phyloP scores from a whole-genome alignment of 2,888 invertebrate species.

The Bhutanitis thaidina region DNA sequence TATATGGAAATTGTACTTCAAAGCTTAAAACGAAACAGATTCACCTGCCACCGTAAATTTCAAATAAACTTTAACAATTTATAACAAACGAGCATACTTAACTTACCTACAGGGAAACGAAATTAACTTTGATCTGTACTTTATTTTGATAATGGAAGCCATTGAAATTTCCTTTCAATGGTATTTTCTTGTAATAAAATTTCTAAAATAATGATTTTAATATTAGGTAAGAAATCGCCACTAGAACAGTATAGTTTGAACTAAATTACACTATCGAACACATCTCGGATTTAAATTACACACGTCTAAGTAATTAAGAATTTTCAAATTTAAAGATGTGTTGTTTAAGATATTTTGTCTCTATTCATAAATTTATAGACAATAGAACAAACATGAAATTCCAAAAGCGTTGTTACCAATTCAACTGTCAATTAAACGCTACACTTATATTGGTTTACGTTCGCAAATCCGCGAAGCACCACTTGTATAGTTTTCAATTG shows the following conservation, averaged over 20 bases:
- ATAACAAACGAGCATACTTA: slow-evolving; percentile 53
- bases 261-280: too few species aligned
- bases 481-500: slow-evolving; percentile 15
- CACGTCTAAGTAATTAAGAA: too few species aligned
- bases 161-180: neutral
- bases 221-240: neutral
- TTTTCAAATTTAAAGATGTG: too few species aligned
- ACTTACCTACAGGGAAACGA: slow-evolving; percentile 32
- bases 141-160: neutral
- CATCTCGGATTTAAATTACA: too few species aligned
- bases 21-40: slow-evolving; percentile 26
- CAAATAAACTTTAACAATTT: slow-evolving; percentile 47
- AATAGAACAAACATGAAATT: neutral
- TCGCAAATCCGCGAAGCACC: slow-evolving; percentile 6
- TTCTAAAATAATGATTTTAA: neutral
- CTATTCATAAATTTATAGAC: neutral
- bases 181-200: neutral
- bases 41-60: slow-evolving; percentile 33
- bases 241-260: neutral
- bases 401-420: slow-evolving; percentile 3
- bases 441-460: slow-evolving; percentile 8
- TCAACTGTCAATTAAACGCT: slow-evolving; percentile 10
- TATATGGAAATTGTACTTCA: too few species aligned
- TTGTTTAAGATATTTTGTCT: too few species aligned
- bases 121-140: slow-evolving; percentile 25